These are phyloP conservation scores for Punctoribates punctum DNA, from an alignment of 2,888 invertebrate genomes.

Conservation along the genomic window DNA sequence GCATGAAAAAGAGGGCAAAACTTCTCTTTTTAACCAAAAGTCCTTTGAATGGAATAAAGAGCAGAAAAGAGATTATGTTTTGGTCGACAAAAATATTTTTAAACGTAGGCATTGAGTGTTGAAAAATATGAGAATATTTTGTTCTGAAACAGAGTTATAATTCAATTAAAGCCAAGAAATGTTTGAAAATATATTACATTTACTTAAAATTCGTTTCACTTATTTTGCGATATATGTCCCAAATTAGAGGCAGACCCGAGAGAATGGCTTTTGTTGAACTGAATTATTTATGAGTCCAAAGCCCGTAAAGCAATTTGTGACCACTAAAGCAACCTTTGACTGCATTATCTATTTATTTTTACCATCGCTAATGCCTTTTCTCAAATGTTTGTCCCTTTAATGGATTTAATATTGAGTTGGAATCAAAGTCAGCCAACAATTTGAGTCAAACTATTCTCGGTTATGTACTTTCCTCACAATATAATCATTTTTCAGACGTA, in stretches of 20 bases:
- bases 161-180: neutral
- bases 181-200: neutral
- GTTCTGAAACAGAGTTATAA: neutral
- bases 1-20: constrained; percentile 33
- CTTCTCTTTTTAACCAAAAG: neutral
- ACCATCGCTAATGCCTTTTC: neutral
- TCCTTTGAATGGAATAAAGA: neutral
- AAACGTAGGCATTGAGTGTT: neutral
- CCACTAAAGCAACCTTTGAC: constrained; percentile 26
- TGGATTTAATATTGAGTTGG: neutral
- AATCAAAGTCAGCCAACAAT: neutral
- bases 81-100: neutral
- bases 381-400: neutral
- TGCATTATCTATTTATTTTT: constrained; percentile 20
- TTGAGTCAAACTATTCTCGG: neutral
- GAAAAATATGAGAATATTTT: neutral
- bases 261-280: constrained; percentile 1
- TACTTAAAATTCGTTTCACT: neutral
- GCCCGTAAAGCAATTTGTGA: constrained; percentile 29
- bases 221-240: neutral
- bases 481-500: neutral
- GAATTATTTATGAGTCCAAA: constrained; percentile 29
- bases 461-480: neutral
- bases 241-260: neutral
- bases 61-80: constrained; percentile 27